Base-by-base conservation (phyloP, 2,888 invertebrate species). In the Odontomyia ornata region DNA sequence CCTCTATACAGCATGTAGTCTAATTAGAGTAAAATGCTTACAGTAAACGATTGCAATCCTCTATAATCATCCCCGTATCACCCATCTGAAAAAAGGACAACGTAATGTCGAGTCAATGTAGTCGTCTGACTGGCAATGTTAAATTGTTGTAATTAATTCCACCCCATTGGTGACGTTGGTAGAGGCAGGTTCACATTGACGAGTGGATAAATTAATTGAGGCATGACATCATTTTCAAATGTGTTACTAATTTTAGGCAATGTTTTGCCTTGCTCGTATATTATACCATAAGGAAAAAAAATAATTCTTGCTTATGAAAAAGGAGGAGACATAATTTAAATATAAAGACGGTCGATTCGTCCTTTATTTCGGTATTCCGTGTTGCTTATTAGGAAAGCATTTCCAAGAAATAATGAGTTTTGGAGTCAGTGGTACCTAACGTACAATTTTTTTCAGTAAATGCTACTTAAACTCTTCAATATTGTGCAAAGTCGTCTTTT, bases 141-240 rank as follows among this genome's bases (percentile, higher is more conserved):
- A 69, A 47, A 47, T 25, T 30, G 47, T 25, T 69, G 23, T 47
- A 46, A 69, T 69, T 69, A 69, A 69, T 69, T 69, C 47, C 69
- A 69, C 69, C 46, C 64, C 30, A 30, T 25, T 28, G 5, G 15
- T 11, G 69, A 11, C 23, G 47, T 11, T 9, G 9, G 5, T 43
- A 69, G 64, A 15, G 69, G 1, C 25, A 46, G 46, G 2, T 25
- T 69, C 30, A 47, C 5, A 5, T 36, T 9, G 9, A 36, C n/a
- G n/a, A n/a, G n/a, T n/a, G n/a, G 9, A 36, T 36, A 36, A 69
- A 46, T 69, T 69, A 69, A 69, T 13, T 25, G 47, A 46, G 25
- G 23, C 69, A 46, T 69, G 69, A 69, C 69, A 69, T 69, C 69
- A 69, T 69, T 69, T 46, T 69, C 65, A 27, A 65, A 65, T 65